Evolutionary conservation across 2,113 vertebrate genomes (phyloP), one percentile per base, ranked within the genome.

Genomic region (Hemibagrus wyckioides): DNA sequence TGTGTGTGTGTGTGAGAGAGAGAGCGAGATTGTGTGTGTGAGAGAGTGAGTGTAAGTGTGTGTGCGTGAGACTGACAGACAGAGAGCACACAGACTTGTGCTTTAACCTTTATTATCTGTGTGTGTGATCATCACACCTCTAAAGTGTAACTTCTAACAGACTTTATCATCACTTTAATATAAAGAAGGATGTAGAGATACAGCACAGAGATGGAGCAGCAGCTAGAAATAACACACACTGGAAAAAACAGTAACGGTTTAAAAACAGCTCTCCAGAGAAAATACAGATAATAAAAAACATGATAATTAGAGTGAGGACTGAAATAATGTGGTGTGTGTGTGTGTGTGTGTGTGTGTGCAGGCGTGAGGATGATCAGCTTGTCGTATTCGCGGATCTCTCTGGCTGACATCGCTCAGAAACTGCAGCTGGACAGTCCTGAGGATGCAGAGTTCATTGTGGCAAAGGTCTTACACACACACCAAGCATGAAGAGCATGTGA

Each of bases 321-420:
- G 14, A 7, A 33, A 69, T 69, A 36, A n/a, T n/a, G n/a, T n/a
- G n/a, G 61, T 73, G 41, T 73, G 59, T 90, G 52, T 85, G 25
- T 30, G 63, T 85, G 85, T 36, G 0, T 4, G 19, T 79, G 5
- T 19, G 80, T 81, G 82, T 59, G 25, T 87, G 0, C 91, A 99
- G 98, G 98, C 9, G 98, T 99, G 84, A 96, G 98, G 10, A 99
- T 99, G 98, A 99, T 99, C 96, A 99, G 98, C 92, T 94, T 99
- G 90, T 99, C 98, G 13, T 99, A 99, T 77, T 99, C 98, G 0
- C 96, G 98, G 4, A 99, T 99, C 93, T 99, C 98, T 59, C 93
- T 99, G 95, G 96, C 97, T 0, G 98, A 99, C 91, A 99, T 99
- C 0, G 98, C 98, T 83, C 97, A 96, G 94, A 99, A 99, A 89